A percentile compares a stretch with the other conserved stretches of the same genome.
These are phyloP conservation scores for Salvelinus namaycush DNA, from an alignment of 2,113 vertebrate genomes.

Conservation along the genomic window DNA sequence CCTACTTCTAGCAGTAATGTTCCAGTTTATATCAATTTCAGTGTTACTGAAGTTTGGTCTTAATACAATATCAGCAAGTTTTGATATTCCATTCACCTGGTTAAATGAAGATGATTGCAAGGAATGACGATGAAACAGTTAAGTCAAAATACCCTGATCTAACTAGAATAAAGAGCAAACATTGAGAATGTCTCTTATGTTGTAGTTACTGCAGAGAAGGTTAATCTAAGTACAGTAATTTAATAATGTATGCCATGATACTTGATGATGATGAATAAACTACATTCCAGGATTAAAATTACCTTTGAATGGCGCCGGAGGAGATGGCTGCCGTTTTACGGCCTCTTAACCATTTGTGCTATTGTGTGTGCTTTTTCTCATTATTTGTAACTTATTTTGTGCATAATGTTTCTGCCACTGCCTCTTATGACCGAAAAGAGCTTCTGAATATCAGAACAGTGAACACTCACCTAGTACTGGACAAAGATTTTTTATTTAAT, in stretches of 20 bases:
- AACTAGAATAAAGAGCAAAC: background rate
- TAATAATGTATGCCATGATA: background rate
- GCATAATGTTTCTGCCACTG: too few relatives aligned
- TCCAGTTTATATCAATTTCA: background rate
- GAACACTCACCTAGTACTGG: too few relatives aligned
- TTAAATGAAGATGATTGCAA: background rate
- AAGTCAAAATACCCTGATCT: background rate
- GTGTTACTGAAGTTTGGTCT: background rate
- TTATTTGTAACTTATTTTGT: too few relatives aligned
- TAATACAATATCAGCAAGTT: background rate
- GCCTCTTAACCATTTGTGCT: too few relatives aligned
- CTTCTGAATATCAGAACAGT: too few relatives aligned
- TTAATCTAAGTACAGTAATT: background rate
- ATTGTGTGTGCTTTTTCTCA: too few relatives aligned
- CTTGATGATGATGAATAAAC: background rate
- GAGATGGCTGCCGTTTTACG: too few relatives aligned
- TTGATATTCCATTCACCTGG: background rate
- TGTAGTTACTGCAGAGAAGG: background rate
- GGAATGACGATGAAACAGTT: background rate
- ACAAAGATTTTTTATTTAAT: too few relatives aligned
- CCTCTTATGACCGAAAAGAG: too few relatives aligned
- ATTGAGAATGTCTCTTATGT: background rate
- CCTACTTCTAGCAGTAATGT: background rate
- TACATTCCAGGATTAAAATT: too few relatives aligned
- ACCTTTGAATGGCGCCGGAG: too few relatives aligned